Evolutionary conservation across 2,888 invertebrate genomes (phyloP).

Genomic region (Drosophila prolongata): DNA sequence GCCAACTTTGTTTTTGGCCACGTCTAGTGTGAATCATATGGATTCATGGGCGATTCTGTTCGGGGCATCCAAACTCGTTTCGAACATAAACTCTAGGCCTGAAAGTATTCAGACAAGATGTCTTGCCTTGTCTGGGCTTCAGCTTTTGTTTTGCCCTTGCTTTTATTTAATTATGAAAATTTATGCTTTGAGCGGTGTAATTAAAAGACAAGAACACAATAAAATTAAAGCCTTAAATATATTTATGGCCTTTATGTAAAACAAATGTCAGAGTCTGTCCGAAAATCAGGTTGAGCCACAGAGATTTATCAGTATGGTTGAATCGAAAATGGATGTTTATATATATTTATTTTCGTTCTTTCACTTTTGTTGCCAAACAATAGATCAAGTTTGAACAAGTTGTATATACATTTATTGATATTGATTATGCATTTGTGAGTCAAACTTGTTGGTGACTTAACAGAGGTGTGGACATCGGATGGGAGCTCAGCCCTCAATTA

Average conservation of each 20-base stretch:
- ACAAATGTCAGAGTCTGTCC: conserved; percentile 17
- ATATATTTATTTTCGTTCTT: conserved; percentile 11
- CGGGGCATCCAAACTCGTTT: conserved; percentile 21
- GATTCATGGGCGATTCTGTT: background rate
- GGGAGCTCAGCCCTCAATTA: conserved; percentile 1
- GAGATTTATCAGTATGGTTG: conserved; percentile 19
- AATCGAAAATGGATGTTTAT: background rate
- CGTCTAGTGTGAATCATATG: conserved; percentile 11
- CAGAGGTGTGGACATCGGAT: conserved; percentile 13
- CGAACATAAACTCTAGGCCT: conserved; percentile 14
- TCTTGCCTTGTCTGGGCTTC: background rate
- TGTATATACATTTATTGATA: conserved; percentile 15
- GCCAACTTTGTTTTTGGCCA: conserved; percentile 5
- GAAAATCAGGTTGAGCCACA: conserved; percentile 29
- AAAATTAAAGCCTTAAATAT: conserved; percentile 10
- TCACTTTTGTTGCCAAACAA: conserved; percentile 14
- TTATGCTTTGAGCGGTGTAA: conserved; percentile 32
- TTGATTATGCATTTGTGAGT: conserved; percentile 22
- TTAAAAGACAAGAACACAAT: conserved; percentile 23
- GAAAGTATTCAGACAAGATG: background rate
- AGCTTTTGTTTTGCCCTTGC: conserved; percentile 2
- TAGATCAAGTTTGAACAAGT: conserved; percentile 25
- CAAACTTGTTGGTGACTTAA: conserved; percentile 37
- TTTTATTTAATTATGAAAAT: conserved; percentile 29
- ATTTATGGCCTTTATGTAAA: conserved; percentile 28